These are phyloP conservation scores for Ditula angustiorana DNA, from an alignment of 2,888 invertebrate species.

Conservation along the genomic window DNA sequence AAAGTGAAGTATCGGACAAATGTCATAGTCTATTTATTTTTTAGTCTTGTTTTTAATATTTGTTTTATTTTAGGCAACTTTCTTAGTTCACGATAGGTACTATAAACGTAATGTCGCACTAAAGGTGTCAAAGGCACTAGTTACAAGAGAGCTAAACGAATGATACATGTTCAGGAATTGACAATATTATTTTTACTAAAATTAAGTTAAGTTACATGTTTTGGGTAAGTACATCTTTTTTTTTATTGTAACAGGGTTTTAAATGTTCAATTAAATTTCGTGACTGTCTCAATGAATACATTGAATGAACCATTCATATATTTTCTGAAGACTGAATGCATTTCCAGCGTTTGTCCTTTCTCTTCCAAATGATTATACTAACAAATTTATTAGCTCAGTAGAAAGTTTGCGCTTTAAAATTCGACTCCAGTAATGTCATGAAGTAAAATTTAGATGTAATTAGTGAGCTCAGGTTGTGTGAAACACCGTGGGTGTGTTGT, in stretches of 20 bases:
- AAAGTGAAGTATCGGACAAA: background rate
- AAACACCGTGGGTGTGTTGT: slow-evolving; percentile 68
- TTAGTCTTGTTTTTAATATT: background rate
- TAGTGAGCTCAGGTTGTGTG: slow-evolving; percentile 72
- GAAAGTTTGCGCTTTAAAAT: slow-evolving; percentile 47
- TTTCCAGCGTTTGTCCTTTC: slow-evolving; percentile 47
- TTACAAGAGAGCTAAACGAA: background rate
- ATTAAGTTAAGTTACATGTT: background rate
- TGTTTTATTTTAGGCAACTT: too few species aligned
- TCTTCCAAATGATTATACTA: slow-evolving; percentile 40
- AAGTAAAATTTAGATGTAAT: slow-evolving; percentile 36
- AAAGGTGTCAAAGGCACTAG: background rate
- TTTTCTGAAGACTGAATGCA: slow-evolving; percentile 53
- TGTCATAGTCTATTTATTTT: background rate
- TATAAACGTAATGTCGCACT: background rate
- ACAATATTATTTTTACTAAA: background rate
- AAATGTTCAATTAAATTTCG: background rate
- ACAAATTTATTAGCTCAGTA: slow-evolving; percentile 40
- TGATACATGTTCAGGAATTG: background rate
- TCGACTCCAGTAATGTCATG: slow-evolving; percentile 41
- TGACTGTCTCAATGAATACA: background rate
- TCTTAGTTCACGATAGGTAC: too few species aligned
- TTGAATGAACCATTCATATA: slow-evolving; percentile 20
- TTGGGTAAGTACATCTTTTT: background rate
- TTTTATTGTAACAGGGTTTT: background rate